Evolutionary conservation across 1,140 invertebrate species (phyloP), one percentile per base, ranked within the genome.

Genomic region (Riptortus pedestris): DNA sequence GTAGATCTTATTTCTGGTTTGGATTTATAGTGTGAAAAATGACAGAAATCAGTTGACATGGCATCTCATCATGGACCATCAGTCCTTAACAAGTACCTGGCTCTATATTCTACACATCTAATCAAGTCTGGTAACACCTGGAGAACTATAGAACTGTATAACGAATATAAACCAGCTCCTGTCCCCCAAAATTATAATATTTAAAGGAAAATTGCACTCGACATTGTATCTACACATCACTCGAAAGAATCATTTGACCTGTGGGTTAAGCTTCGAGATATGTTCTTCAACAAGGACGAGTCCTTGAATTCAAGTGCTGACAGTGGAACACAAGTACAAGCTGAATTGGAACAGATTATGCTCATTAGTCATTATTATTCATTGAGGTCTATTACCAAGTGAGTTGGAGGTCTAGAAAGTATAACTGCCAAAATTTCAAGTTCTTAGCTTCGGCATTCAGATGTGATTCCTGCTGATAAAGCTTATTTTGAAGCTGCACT

Each of bases 381-480:
- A 1, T 74, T 81, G 7, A 78, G 84, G 60, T 77, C 16, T 55
- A 24, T 55, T 24, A 55, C 51, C 4, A 55, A 24, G 16, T 69
- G 77, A 12, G 79, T 84, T 47, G 74, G 79, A n/a, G 76, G 82
- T 0, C 75, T 92, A 20, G 80, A 85, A 20, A 77, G 79, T 20
- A 77, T 95, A 0, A 80, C 81, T 0, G 73, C 84, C 0, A 90
- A 89, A 69, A 79, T 86, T 2, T 87, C 90, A 0, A 78, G 94
- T 2, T 84, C 91, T 9, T 72, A 98, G 2, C 76, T 98, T 0
- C 80, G 96, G 7, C 90, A 97, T 73, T 88, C 90, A 0, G 92
- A 98, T 69, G 78, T 97, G 0, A 80, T 98, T 27, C 87, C 91
- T 0, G 91, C 92, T 11, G 96, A 99, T 74, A 91, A 93, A 70